phyloP scores from a whole-genome alignment of 2,797 vertebrate species.

The Arnoldichthys spilopterus region DNA sequence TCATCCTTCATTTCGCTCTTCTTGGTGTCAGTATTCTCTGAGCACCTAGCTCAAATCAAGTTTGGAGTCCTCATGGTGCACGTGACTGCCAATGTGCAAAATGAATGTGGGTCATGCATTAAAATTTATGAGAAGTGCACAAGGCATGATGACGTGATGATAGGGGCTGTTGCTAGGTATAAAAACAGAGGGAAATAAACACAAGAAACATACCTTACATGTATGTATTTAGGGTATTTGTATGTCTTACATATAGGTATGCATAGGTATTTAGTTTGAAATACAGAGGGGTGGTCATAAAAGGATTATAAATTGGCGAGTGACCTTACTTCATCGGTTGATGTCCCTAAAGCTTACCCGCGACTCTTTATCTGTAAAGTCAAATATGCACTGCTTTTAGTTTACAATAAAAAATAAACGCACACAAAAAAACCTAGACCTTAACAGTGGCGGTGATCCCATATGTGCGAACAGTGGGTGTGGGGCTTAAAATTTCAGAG shows the following conservation, averaged over 20 bases:
- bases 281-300: constrained; percentile 8
- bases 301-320: background rate
- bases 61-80: constrained; percentile 52
- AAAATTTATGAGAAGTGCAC: constrained; percentile 75
- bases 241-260: no score
- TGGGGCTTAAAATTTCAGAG: background rate
- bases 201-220: constrained; percentile 37
- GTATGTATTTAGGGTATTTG: constrained; percentile 47
- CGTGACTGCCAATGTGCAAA: constrained; percentile 58
- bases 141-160: constrained; percentile 73
- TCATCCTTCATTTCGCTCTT: background rate
- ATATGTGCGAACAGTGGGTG: background rate
- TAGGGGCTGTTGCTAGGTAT: constrained; percentile 67
- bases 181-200: constrained; percentile 70
- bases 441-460: background rate
- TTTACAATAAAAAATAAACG: background rate
- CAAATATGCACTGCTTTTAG: background rate
- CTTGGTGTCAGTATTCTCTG: constrained; percentile 35
- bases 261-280: constrained; percentile 44
- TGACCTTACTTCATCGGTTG: background rate
- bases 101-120: constrained; percentile 80
- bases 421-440: background rate
- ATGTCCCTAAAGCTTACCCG: background rate
- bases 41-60: constrained; percentile 52
- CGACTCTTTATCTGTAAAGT: background rate